Percentiles rank a stretch among this genome's conserved stretches.
Conservation (phyloP, 2,113 vertebrate species). For the Bungarus multicinctus region DNA sequence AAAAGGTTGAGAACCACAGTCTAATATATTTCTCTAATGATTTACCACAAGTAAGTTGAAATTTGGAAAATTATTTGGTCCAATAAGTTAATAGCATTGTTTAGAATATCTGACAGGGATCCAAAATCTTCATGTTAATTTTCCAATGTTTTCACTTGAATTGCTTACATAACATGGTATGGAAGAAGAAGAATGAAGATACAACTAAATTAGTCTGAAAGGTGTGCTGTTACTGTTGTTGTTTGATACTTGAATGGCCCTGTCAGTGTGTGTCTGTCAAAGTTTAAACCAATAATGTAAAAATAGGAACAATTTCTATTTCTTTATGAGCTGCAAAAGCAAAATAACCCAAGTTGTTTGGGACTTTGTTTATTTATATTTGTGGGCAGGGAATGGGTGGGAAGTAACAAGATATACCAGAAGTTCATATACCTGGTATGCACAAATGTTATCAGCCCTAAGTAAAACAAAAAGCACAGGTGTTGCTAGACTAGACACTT, state of each 20-base stretch:
- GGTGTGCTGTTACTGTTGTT: not conserved
- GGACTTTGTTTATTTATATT: conserved; percentile 30
- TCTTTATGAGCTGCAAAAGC: conserved; percentile 29
- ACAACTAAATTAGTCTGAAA: conserved; percentile 6
- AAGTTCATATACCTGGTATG: not conserved
- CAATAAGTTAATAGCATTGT: not conserved
- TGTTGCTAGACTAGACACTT: not conserved
- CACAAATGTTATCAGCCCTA: not conserved
- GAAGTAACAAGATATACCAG: not conserved
- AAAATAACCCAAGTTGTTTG: conserved; percentile 22
- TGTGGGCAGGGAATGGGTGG: not conserved
- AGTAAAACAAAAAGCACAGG: not conserved
- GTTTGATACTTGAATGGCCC: not conserved
- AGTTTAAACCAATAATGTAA: conserved; percentile 31
- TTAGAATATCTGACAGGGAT: conserved; percentile 22
- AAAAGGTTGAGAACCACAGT: not conserved
- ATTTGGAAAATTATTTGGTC: conserved; percentile 47
- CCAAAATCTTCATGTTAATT: conserved; percentile 20
- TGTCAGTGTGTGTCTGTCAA: not conserved
- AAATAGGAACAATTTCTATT: conserved; percentile 36
- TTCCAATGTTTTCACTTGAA: conserved; percentile 30
- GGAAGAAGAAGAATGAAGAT: not conserved
- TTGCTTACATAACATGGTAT: conserved; percentile 29
- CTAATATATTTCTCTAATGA: not conserved
- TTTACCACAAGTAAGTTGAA: not conserved